phyloP scores from a whole-genome alignment of 2,113 vertebrate genomes.

The Corythornis madagascariensis region DNA sequence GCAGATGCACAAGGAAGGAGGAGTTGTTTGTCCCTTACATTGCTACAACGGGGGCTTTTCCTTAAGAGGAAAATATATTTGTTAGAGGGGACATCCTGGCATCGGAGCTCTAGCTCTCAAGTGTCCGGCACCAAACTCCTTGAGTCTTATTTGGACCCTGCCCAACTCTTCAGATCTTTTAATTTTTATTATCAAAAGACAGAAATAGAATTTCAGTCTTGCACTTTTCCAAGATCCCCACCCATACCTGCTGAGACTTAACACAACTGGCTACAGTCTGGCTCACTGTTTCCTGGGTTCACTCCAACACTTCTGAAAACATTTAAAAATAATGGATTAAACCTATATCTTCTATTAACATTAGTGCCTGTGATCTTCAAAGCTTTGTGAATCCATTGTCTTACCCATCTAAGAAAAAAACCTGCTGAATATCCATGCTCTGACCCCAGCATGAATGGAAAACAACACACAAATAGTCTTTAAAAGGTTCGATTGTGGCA shows the following conservation, averaged over 20 bases:
- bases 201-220: not conserved
- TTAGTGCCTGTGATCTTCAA: not conserved
- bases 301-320: not conserved
- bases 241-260: accelerated
- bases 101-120: not conserved
- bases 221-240: not conserved
- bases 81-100: not conserved
- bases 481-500: not conserved
- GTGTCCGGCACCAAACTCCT: not conserved
- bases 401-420: not conserved
- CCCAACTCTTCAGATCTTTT: not conserved
- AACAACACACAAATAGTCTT: not conserved
- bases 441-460: not conserved
- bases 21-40: not conserved
- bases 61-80: not conserved
- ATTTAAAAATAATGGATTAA: not conserved
- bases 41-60: not conserved
- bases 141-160: not conserved
- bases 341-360: not conserved
- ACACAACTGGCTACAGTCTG: not conserved
- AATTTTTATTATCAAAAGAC: not conserved
- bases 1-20: not conserved
- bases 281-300: not conserved
- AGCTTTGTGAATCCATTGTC: not conserved
- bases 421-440: not conserved